Conservation (phyloP, 2,797 vertebrate species). For the Pseudochaenichthys georgianus region DNA sequence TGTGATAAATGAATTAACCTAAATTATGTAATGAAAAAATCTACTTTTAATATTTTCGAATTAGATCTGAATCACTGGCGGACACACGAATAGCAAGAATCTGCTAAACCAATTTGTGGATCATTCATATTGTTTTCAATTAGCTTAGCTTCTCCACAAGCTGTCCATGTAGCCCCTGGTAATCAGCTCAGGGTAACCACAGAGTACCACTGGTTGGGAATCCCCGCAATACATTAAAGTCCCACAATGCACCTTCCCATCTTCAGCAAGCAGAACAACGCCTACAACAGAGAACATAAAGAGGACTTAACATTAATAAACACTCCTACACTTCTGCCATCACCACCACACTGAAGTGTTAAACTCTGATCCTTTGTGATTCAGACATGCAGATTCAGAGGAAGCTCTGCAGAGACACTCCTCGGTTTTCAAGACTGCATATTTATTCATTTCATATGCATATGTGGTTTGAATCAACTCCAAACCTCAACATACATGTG, state of each 20-base stretch:
- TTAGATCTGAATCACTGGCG: no score
- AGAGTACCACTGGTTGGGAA: no score
- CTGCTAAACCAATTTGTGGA: no score
- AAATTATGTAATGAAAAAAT: no score
- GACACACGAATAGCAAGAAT: no score
- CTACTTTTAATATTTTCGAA: no score
- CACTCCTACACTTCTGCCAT: neutral
- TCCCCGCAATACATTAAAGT: no score
- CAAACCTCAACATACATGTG: neutral
- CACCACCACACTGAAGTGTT: neutral
- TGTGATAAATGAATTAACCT: no score
- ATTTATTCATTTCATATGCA: slow-evolving; percentile 27
- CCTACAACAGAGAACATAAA: slow-evolving; percentile 11
- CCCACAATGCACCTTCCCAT: slow-evolving; percentile 25
- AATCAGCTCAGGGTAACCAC: no score
- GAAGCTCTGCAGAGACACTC: neutral
- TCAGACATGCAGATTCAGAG: neutral
- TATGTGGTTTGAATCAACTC: neutral
- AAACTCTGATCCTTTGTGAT: neutral
- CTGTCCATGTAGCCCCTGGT: no score
- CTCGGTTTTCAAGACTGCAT: neutral
- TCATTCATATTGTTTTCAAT: no score
- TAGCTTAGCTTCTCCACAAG: no score
- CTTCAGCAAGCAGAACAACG: slow-evolving; percentile 37
- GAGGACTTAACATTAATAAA: neutral